Conservation (phyloP, 2,113 vertebrate genomes). For the Stigmatopora nigra region DNA sequence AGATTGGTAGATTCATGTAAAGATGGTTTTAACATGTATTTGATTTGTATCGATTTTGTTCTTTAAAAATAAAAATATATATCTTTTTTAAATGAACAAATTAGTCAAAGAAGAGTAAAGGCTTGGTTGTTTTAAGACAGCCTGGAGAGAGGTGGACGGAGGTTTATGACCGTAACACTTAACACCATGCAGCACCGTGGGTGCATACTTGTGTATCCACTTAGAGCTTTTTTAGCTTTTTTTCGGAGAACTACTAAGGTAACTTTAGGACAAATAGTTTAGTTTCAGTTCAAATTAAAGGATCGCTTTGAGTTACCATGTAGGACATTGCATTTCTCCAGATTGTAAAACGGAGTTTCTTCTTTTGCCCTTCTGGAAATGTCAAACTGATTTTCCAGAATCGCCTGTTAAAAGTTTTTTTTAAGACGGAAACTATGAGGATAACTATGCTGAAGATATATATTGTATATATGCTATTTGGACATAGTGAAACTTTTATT, state of each 20-base stretch:
- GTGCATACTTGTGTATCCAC: conserved; percentile 19
- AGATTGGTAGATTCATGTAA: too few relatives aligned
- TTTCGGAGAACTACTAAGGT: conserved; percentile 3
- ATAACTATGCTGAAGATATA: background rate
- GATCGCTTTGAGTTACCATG: background rate
- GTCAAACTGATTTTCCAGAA: conserved; percentile 4
- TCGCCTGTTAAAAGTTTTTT: background rate
- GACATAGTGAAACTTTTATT: too few relatives aligned
- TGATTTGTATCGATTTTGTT: too few relatives aligned
- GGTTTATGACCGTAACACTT: conserved; percentile 36
- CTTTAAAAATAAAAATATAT: background rate
- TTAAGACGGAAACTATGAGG: background rate
- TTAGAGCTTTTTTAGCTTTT: conserved; percentile 12
- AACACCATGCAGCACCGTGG: conserved; percentile 20
- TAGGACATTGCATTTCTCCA: background rate
- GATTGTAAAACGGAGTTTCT: background rate
- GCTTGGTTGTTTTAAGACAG: conserved; percentile 25
- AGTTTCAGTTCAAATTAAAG: background rate
- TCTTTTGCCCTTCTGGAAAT: conserved; percentile 4
- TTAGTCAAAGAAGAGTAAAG: conserved; percentile 15
- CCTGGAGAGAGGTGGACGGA: conserved; percentile 39
- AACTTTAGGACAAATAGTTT: background rate
- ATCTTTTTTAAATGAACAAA: background rate
- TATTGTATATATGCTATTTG: too few relatives aligned
- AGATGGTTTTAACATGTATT: too few relatives aligned